Conservation (phyloP, 2,797 vertebrate genomes). For the Cottoperca gobio region DNA sequence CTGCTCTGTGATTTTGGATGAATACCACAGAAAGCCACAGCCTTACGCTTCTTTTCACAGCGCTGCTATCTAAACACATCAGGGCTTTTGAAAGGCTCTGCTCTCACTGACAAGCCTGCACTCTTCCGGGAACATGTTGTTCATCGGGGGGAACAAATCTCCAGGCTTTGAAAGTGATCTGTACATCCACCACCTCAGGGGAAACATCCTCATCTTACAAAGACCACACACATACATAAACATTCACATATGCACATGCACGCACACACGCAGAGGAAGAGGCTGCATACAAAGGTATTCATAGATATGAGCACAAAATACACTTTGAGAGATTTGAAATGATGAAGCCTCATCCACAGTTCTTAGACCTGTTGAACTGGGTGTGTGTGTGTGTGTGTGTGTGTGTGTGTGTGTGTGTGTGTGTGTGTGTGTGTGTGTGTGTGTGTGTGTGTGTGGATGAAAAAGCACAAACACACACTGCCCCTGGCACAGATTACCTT, state of each 20-base stretch:
- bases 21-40: neutral
- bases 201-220: slow-evolving; percentile 52
- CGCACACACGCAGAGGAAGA: neutral
- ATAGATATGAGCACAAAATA: neutral
- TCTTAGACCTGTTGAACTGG: neutral
- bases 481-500: slow-evolving; percentile 51
- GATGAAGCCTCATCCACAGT: neutral
- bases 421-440: slow-evolving; percentile 1
- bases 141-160: slow-evolving; percentile 20
- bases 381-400: neutral
- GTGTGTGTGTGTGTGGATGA: neutral
- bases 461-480: slow-evolving; percentile 13
- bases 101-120: slow-evolving; percentile 7
- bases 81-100: slow-evolving; percentile 12
- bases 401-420: neutral
- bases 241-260: slow-evolving; percentile 15
- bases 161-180: slow-evolving; percentile 63
- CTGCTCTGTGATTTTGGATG: slow-evolving; percentile 21
- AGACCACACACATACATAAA: slow-evolving; percentile 64
- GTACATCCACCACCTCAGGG: slow-evolving; percentile 51
- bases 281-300: neutral
- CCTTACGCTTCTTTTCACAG: slow-evolving; percentile 19
- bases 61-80: slow-evolving; percentile 26
- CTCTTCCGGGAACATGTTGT: slow-evolving; percentile 58
- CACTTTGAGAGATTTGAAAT: neutral